Evolutionary conservation across 2,888 invertebrate genomes (phyloP), one percentile per base, ranked within the genome.

Genomic region (Amblyjoppa fuscipennis): DNA sequence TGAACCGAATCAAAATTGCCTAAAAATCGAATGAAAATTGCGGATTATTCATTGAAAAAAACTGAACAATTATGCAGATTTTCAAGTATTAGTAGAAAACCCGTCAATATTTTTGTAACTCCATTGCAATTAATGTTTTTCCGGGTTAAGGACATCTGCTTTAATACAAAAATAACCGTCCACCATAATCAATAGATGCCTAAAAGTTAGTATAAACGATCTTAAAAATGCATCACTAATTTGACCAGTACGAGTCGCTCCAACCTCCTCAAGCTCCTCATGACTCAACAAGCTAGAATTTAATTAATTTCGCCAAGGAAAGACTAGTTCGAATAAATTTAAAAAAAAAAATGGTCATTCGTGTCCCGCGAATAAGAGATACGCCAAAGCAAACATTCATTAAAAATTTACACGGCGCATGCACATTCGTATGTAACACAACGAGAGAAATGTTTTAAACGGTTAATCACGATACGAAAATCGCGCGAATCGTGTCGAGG

Each of bases 401-500:
- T 20, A 11, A 59, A 66, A 59, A 66, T 75, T 78, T 45, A 73
- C 51, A 71, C 49, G 49, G 56, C 56, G 71, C 56, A 61, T 11
- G 25, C 34, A 56, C 38, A 66, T 68, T 56, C 31, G 38, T 41
- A 64, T 61, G 71, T 61, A 77, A 78, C 70, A 25, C 69, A 74
- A 69, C 25, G 25, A 74, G 66, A 77, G 59, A 73, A 81, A 74
- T 69, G 45, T 79, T 64, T 64, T 51, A 82, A 82, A 56, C 49
- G 59, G 41, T 38, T 79, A 59, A 79, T 82, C 70, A 56, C 51
- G 76, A 85, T 79, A 75, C 79, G 74, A 49, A 59, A 83, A 76
- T 82, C 78, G 64, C 56, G 51, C 68, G 74, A 84, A 84, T 84
- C 66, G 74, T 74, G 49, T 31, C n/a, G 13, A 34, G 41, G n/a